Percentiles rank a stretch among this genome's conserved stretches.
phyloP scores from a whole-genome alignment of 2,797 vertebrate genomes.

The Otolemur crassicaudatus region DNA sequence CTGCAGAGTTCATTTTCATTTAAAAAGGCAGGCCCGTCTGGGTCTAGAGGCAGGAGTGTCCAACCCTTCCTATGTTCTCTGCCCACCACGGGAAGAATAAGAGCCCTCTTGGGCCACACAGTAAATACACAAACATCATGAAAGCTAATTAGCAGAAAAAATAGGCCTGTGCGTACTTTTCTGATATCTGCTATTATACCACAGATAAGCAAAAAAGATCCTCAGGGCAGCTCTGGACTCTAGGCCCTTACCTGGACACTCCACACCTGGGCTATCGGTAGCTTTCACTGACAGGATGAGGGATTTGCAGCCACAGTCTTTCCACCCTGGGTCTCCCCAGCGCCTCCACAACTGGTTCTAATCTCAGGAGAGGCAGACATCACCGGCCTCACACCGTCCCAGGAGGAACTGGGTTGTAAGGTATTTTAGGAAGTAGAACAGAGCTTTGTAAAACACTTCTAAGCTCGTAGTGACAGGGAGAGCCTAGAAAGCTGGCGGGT shows the following conservation, averaged over 20 bases:
- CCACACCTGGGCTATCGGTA: fast-evolving
- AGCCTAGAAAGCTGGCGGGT: not conserved
- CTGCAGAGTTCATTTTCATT: not conserved
- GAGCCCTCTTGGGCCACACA: too few species aligned
- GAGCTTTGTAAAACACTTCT: not conserved
- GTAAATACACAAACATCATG: too few species aligned
- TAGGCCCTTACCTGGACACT: not conserved
- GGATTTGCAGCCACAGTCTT: not conserved
- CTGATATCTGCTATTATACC: too few species aligned
- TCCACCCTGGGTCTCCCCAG: not conserved
- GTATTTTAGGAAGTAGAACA: constrained; percentile 5
- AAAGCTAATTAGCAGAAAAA: too few species aligned
- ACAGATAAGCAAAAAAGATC: too few species aligned
- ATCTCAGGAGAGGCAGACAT: not conserved
- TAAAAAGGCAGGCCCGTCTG: not conserved
- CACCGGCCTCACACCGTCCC: not conserved
- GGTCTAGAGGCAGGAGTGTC: not conserved
- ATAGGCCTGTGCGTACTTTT: too few species aligned
- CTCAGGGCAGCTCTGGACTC: not conserved
- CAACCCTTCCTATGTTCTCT: too few species aligned
- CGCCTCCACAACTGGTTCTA: not conserved
- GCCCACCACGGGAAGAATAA: too few species aligned
- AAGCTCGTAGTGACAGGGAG: not conserved
- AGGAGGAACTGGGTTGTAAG: not conserved
- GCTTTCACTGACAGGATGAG: not conserved